Base-by-base conservation (phyloP, 1,140 invertebrate genomes). In the Venustaconcha ellipsiformis region DNA sequence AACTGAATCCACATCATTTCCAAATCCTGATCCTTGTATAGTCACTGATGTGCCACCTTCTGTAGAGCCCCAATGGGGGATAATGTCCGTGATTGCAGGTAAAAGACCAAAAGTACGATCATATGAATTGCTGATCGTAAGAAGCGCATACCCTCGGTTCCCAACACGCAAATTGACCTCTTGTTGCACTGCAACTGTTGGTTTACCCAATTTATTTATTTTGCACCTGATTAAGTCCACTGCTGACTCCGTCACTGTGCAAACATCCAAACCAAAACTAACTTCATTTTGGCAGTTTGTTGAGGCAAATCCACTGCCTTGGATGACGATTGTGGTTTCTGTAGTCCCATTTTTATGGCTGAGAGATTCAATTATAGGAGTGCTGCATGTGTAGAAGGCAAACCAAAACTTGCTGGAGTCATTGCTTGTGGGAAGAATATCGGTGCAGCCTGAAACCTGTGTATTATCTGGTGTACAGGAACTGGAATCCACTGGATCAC, bases 281-380 rank as follows among this genome's bases (percentile, higher is more conserved):
- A 86, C 68, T 58, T 83, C 80, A 67, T 84, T 84, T 66, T 82
- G 78, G 67, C 83, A 84, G 17, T 70, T 15, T 12, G 26, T 79
- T 1, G 65, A 26, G 17, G 70, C 80, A 37, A 87, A 84, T 12
- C 84, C 82, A 13, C 57, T 63, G 17, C 85, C 85, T 37, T 30
- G 65, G 23, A 85, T 65, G 5, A 72, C 69, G 23, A 87, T 78
- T 15, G 20, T 59, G 15, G 80, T 79, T 13, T 69, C 30, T 15
- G 74, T 67, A 26, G 81, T 83, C 15, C 80, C 82, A 23, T 82
- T 76, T 26, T 56, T 73, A 23, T 57, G 62, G 26, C 72, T 74
- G 13, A 87, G 70, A 1, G 37, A 23, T 1, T 66, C 79, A 14
- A 87, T 64, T 14, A 37, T 64, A 1, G 84, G 81, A 5, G 85